Percentiles rank a stretch among this genome's conserved stretches.
phyloP scores from a whole-genome alignment of 2,888 invertebrate genomes.

The Himalopsyche kuldschensis region DNA sequence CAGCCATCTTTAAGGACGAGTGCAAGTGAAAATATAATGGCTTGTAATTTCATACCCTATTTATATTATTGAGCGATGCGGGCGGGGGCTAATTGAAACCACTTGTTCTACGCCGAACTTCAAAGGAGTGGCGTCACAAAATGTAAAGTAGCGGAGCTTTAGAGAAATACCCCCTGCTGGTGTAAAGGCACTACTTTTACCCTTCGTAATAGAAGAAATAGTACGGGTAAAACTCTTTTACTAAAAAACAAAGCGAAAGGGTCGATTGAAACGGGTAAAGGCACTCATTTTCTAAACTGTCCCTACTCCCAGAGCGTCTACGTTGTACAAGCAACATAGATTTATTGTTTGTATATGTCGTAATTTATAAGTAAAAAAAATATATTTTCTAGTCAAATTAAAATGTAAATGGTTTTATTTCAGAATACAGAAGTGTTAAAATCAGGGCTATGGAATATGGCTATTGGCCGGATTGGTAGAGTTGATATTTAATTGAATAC shows the following conservation, averaged over 20 bases:
- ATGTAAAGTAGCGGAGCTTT: slow-evolving; percentile 26
- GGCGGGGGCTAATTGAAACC: background rate
- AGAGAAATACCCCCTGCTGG: slow-evolving; percentile 8
- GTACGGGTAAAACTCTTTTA: background rate
- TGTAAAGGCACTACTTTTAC: background rate
- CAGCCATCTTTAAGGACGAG: too few species aligned
- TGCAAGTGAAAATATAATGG: background rate
- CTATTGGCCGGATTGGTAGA: too few species aligned
- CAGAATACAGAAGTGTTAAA: too few species aligned
- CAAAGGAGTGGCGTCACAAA: slow-evolving; percentile 25
- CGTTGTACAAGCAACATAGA: background rate
- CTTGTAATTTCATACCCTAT: background rate
- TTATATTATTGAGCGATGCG: background rate
- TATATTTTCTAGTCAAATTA: too few species aligned
- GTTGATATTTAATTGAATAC: too few species aligned
- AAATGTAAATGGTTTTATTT: too few species aligned
- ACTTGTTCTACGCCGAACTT: slow-evolving; percentile 3
- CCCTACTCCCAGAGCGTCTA: background rate
- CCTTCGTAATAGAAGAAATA: background rate
- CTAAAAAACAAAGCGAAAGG: background rate
- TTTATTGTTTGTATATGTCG: background rate
- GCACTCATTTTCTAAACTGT: background rate
- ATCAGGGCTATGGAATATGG: too few species aligned
- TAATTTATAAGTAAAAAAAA: too few species aligned
- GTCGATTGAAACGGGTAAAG: background rate